Conservation (phyloP, 2,888 invertebrate species). For the Ellobium chinense region DNA sequence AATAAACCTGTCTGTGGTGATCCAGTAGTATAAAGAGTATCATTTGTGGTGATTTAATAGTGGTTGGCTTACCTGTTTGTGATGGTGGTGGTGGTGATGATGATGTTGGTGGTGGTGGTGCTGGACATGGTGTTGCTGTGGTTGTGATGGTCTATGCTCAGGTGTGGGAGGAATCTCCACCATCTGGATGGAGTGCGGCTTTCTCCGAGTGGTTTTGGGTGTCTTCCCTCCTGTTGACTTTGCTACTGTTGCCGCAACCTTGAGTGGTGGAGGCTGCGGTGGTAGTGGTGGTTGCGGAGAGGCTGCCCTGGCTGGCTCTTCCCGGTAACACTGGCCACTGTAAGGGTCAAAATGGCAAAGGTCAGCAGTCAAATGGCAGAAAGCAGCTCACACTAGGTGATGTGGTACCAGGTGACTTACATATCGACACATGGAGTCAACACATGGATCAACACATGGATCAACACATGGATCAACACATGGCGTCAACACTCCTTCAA, state of each 20-base stretch:
- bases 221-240: neutral
- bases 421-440: no score
- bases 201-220: slow-evolving; percentile 66
- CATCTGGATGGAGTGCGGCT: slow-evolving; percentile 90
- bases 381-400: no score
- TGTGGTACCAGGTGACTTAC: no score
- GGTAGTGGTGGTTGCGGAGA: neutral
- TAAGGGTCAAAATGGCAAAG: slow-evolving; percentile 48
- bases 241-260: neutral
- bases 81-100: neutral
- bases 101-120: slow-evolving; percentile 8
- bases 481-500: no score
- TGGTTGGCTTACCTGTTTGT: neutral
- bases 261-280: neutral
- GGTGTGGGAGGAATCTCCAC: slow-evolving; percentile 87
- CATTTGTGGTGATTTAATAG: neutral
- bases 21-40: slow-evolving; percentile 67
- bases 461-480: no score
- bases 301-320: slow-evolving; percentile 79
- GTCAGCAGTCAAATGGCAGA: no score
- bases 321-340: slow-evolving; percentile 88
- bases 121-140: neutral
- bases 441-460: no score
- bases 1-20: no score
- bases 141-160: neutral